These are phyloP conservation scores for Kryptolebias marmoratus DNA, from an alignment of 2,113 vertebrate genomes.

Conservation along the genomic window DNA sequence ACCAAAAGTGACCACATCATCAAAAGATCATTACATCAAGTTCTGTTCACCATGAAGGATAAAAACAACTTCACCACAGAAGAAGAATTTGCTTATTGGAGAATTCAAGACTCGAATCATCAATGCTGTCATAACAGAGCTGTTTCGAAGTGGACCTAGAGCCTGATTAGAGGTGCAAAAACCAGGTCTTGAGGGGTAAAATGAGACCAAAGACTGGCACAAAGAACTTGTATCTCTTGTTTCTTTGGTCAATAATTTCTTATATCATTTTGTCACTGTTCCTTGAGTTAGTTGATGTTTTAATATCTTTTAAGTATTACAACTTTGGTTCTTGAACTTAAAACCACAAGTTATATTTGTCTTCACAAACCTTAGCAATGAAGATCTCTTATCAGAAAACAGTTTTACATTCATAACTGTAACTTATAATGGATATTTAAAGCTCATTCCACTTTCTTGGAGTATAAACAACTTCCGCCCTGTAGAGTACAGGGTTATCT, in stretches of 20 bases:
- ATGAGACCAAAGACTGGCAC: neutral
- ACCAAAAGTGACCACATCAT: neutral
- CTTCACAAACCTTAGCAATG: neutral
- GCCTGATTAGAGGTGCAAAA: neutral
- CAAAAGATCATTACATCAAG: constrained; percentile 16
- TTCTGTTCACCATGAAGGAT: constrained; percentile 1
- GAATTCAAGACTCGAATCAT: neutral
- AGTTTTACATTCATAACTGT: neutral
- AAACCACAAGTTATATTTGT: neutral
- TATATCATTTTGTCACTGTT: neutral
- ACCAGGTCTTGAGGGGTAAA: neutral
- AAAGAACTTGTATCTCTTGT: no score
- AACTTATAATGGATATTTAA: neutral
- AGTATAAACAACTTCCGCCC: neutral
- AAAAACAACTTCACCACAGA: constrained; percentile 9
- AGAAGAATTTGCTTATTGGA: constrained; percentile 4
- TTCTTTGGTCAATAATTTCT: no score
- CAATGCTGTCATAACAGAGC: constrained; percentile 1
- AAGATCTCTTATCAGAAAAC: neutral
- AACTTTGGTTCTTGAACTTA: neutral
- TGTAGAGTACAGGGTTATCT: neutral
- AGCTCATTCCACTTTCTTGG: neutral
- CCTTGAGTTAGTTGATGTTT: neutral
- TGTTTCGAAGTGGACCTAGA: neutral
- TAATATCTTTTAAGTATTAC: neutral